These are phyloP conservation scores for Pluvianellus socialis DNA, from an alignment of 2,113 vertebrate species.

Conservation along the genomic window DNA sequence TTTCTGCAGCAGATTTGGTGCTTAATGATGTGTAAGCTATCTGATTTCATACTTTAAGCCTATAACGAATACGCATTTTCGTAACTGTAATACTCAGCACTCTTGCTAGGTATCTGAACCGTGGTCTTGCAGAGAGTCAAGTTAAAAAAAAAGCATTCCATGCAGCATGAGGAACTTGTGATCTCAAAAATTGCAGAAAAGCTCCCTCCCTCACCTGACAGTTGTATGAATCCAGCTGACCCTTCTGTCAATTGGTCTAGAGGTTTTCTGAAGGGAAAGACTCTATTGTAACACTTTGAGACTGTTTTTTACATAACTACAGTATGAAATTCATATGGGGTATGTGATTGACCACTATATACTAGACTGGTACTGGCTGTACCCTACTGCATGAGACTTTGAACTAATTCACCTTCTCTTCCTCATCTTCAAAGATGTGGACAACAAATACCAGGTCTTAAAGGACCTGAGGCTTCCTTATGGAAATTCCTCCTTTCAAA, in stretches of 20 bases:
- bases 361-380: background rate
- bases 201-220: background rate
- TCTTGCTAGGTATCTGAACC: background rate
- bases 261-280: background rate
- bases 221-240: background rate
- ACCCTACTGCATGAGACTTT: background rate
- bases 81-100: background rate
- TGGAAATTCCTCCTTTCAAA: background rate
- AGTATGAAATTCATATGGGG: background rate
- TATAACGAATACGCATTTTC: background rate
- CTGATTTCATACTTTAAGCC: background rate
- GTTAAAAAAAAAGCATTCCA: background rate
- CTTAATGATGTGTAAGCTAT: background rate
- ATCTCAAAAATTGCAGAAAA: background rate
- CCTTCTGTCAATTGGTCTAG: background rate
- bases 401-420: background rate
- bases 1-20: background rate
- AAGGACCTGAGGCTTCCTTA: background rate
- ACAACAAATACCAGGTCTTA: background rate
- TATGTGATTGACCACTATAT: background rate
- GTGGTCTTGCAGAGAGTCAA: background rate
- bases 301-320: background rate
- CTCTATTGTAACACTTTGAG: background rate
- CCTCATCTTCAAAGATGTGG: background rate
- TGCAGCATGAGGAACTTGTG: background rate